Conservation (phyloP, 2,888 invertebrate genomes). For the Orthosia gracilis region DNA sequence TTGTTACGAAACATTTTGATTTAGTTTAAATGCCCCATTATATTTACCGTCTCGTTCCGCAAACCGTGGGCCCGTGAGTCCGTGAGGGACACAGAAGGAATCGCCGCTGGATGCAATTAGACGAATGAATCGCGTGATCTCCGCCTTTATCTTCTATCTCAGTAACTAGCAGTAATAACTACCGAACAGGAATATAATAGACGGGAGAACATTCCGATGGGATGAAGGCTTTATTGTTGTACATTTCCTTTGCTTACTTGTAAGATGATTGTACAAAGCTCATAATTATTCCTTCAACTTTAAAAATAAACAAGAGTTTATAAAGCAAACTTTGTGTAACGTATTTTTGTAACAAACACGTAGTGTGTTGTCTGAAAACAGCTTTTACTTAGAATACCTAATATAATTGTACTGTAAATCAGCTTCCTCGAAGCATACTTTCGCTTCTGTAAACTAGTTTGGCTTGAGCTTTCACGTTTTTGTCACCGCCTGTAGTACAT, state of each 20-base stretch:
- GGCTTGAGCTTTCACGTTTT: conserved; percentile 78
- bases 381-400: conserved; percentile 41
- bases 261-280: conserved; percentile 48
- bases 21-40: conserved; percentile 62
- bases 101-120: conserved; percentile 81
- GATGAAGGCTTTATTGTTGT: conserved; percentile 77
- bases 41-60: conserved; percentile 61
- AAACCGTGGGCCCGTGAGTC: conserved; percentile 37
- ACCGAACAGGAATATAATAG: conserved; percentile 77
- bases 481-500: conserved; percentile 82
- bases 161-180: conserved; percentile 80
- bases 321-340: background rate
- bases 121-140: conserved; percentile 85
- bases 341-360: conserved; percentile 4
- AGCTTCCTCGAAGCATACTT: conserved; percentile 48
- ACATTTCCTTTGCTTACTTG: conserved; percentile 68
- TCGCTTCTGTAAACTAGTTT: conserved; percentile 78
- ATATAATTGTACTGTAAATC: conserved; percentile 59
- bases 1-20: conserved; percentile 52
- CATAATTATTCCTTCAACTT: conserved; percentile 50
- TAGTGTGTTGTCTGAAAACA: conserved; percentile 4
- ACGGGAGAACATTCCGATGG: conserved; percentile 67
- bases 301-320: conserved; percentile 36
- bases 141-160: conserved; percentile 78
- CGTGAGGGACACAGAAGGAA: conserved; percentile 62